These are phyloP conservation scores for Scaptomyza pallida DNA, from an alignment of 1,140 invertebrate genomes.

Conservation along the genomic window DNA sequence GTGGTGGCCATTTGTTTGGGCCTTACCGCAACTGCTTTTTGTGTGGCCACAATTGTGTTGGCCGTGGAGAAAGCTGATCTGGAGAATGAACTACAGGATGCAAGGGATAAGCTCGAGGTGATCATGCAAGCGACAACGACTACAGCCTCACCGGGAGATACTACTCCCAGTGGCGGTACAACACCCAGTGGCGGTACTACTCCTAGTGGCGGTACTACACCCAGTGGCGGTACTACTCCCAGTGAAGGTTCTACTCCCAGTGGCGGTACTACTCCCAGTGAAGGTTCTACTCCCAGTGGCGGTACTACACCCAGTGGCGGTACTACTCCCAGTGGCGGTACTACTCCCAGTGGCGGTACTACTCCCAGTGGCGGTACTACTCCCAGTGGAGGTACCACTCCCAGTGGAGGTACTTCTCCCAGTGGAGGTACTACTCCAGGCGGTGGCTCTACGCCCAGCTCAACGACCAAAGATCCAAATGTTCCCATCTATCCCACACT, in stretches of 20 bases:
- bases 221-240: conserved; percentile 10
- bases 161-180: background rate
- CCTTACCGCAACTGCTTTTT: conserved; percentile 79
- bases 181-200: conserved; percentile 22
- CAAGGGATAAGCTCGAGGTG: conserved; percentile 65
- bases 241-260: conserved; percentile 25
- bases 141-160: conserved; percentile 18
- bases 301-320: conserved; percentile 20
- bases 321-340: conserved; percentile 20
- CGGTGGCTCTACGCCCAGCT: conserved; percentile 6
- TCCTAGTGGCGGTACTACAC: conserved; percentile 10
- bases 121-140: conserved; percentile 58
- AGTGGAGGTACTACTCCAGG: conserved; percentile 24
- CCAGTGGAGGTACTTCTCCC: no score
- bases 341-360: background rate
- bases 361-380: conserved; percentile 22
- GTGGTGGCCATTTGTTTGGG: conserved; percentile 70
- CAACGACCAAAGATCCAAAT: background rate
- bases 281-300: background rate
- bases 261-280: conserved; percentile 2
- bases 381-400: conserved; percentile 2
- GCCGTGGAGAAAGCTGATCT: conserved; percentile 76
- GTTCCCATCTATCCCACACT: conserved; percentile 70
- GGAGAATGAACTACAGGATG: conserved; percentile 75
- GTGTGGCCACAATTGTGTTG: conserved; percentile 84